Percentiles rank a stretch among this genome's conserved stretches.
Conservation (phyloP, 2,113 vertebrate species). For the Platysteira castanea region DNA sequence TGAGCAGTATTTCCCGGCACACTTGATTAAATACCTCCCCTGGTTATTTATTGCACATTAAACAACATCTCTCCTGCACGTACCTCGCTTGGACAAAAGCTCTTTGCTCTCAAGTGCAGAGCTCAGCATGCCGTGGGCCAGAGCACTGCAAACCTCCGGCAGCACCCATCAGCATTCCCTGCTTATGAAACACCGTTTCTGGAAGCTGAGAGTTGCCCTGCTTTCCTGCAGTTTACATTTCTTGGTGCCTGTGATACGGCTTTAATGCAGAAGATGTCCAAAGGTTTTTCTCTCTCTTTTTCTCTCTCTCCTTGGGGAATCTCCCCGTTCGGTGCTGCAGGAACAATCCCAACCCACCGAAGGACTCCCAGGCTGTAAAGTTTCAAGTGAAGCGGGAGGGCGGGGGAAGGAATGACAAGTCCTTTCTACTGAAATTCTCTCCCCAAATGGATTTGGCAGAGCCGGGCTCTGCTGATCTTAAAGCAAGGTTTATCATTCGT, state of each 20-base stretch:
- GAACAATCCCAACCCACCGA: neutral
- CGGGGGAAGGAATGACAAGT: slow-evolving; percentile 25
- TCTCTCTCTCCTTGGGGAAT: neutral
- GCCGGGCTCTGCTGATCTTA: neutral
- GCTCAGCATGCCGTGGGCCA: slow-evolving; percentile 6
- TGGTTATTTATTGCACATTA: slow-evolving; percentile 32
- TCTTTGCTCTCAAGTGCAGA: slow-evolving; percentile 20
- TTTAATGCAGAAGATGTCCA: neutral
- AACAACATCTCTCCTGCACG: neutral
- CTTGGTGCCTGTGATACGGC: neutral
- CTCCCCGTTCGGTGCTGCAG: neutral
- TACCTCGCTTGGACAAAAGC: neutral
- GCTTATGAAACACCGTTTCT: neutral
- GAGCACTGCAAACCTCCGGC: neutral
- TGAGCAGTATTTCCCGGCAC: neutral
- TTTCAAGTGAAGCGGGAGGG: slow-evolving; percentile 6
- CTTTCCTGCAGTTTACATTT: neutral
- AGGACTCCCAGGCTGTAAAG: neutral
- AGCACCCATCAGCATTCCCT: neutral
- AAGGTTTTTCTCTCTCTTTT: neutral
- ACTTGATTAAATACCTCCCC: slow-evolving; percentile 30
- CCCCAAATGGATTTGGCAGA: slow-evolving; percentile 40
- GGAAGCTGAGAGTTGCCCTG: neutral
- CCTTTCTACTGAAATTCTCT: slow-evolving; percentile 28
- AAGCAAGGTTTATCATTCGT: slow-evolving; percentile 47